Percentiles rank a stretch among this genome's conserved stretches.
Evolutionary conservation across 2,113 vertebrate genomes (phyloP).

Genomic region (Catagonus wagneri): DNA sequence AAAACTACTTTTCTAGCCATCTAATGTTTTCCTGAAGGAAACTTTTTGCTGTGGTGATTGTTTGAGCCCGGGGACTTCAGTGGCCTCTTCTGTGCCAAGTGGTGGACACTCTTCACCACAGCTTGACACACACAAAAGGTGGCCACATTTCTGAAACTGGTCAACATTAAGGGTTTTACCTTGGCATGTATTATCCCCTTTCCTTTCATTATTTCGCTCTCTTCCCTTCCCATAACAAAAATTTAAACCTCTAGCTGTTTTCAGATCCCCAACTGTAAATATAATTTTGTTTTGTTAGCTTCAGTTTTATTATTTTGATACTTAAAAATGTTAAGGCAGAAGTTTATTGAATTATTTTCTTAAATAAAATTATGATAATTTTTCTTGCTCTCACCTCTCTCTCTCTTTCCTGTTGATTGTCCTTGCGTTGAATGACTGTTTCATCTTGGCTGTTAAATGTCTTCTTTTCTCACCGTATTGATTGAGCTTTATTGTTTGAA

Average conservation of each 20-base stretch:
- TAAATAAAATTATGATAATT: conserved; percentile 12
- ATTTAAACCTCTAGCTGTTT: neutral
- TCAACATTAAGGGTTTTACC: neutral
- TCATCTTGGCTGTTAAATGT: conserved; percentile 5
- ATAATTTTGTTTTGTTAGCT: neutral
- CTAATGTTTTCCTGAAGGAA: conserved; percentile 9
- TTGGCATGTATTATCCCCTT: neutral
- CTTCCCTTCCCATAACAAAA: conserved; percentile 28
- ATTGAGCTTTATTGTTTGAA: conserved; percentile 8
- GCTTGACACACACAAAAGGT: neutral
- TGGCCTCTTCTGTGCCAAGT: neutral
- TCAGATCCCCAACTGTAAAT: neutral
- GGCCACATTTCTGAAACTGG: neutral
- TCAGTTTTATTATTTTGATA: conserved; percentile 22
- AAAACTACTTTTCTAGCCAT: neutral
- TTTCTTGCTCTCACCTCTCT: neutral
- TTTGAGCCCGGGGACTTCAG: neutral
- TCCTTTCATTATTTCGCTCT: neutral
- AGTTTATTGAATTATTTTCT: conserved; percentile 16
- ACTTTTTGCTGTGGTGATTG: neutral
- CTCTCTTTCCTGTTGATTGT: neutral
- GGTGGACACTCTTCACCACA: neutral
- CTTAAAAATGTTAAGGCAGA: neutral
- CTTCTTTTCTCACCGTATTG: neutral
- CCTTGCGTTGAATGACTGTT: neutral